Percentiles rank a stretch among this genome's conserved stretches.
Evolutionary conservation across 2,797 vertebrate genomes (phyloP).

Genomic region (Bucorvus abyssinicus): DNA sequence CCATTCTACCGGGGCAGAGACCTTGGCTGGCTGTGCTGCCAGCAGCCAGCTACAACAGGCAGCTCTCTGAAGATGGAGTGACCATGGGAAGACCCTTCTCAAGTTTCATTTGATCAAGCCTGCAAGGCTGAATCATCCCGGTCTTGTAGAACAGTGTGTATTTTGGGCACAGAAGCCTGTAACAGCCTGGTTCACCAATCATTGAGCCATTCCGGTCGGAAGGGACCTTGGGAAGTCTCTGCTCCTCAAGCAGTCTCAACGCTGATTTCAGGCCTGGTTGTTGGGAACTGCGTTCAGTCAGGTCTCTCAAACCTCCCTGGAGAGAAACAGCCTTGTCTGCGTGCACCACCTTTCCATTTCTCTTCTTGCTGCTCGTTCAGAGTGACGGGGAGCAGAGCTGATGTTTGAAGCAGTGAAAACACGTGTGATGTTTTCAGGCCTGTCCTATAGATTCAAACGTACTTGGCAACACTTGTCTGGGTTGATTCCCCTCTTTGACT

Average conservation of each 20-base stretch:
- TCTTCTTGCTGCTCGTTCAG: no score
- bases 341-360: no score
- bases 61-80: neutral
- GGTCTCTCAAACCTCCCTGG: neutral
- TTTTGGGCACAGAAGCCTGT: neutral
- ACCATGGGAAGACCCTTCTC: accelerated
- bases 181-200: neutral
- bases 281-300: no score
- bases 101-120: neutral
- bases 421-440: no score
- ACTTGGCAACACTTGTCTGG: no score
- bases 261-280: neutral
- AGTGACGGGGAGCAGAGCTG: no score
- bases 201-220: neutral
- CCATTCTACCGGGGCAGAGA: neutral
- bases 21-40: neutral
- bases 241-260: neutral
- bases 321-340: no score
- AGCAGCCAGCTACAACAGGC: no score
- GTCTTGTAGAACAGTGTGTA: neutral
- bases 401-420: no score
- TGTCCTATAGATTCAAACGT: no score
- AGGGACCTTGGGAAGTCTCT: neutral
- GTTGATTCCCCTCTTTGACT: no score
- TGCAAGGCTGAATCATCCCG: neutral